A percentile compares a stretch with the other conserved stretches of the same genome.
Conservation (phyloP, 1,140 invertebrate genomes). For the Papilio glaucus region DNA sequence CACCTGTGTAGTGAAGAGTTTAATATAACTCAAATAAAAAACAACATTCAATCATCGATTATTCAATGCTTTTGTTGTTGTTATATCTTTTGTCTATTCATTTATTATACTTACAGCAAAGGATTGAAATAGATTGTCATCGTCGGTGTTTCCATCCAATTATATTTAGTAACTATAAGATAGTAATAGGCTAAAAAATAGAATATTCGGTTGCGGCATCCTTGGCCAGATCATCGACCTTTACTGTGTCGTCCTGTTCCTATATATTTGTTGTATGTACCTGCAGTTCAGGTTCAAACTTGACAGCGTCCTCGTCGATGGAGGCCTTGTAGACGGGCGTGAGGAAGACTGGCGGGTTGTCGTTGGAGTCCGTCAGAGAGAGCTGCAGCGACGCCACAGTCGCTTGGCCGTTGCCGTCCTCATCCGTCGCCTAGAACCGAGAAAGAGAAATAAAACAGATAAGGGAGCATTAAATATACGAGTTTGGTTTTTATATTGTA, state of each 20-base stretch:
- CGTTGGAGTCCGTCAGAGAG: conserved; percentile 92
- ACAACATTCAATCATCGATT: no score
- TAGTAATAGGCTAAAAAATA: no score
- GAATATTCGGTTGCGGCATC: no score
- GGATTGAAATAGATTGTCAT: not conserved
- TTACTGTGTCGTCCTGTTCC: no score
- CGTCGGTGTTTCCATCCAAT: no score
- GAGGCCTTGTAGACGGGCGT: conserved; percentile 89
- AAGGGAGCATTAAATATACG: not conserved
- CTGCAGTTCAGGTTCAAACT: conserved; percentile 89
- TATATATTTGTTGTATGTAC: conserved; percentile 45
- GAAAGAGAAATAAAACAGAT: conserved; percentile 1
- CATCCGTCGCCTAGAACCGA: conserved; percentile 89
- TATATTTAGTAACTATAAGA: no score
- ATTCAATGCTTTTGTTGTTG: no score
- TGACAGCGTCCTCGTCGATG: conserved; percentile 92
- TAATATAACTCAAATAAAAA: no score
- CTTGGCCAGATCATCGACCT: no score
- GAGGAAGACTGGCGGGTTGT: conserved; percentile 92
- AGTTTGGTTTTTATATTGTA: no score
- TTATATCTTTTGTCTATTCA: no score
- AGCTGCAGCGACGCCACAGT: conserved; percentile 91
- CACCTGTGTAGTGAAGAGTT: conserved; percentile 71
- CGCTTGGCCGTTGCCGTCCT: conserved; percentile 90
- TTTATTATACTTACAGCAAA: not conserved